A percentile compares a stretch with the other conserved stretches of the same genome.
Evolutionary conservation across 30 jellyfish, hydroid and myxozoan species (phyloP).

Genomic region (Cassiopea xamachana): DNA sequence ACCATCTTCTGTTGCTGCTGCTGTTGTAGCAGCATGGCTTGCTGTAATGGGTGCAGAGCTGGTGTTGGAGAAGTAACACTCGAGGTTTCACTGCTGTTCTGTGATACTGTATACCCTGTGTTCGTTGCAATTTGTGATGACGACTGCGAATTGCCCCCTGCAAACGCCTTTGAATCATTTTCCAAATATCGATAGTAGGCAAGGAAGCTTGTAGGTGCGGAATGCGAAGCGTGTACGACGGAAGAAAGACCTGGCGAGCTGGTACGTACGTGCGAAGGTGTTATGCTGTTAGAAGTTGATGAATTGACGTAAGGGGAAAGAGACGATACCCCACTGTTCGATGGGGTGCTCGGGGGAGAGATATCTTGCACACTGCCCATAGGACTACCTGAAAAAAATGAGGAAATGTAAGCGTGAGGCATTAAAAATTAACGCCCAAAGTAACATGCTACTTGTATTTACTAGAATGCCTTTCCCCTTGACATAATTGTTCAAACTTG

Average conservation of each 20-base stretch:
- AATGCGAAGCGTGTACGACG: constrained; percentile 49
- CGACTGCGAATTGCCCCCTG: constrained; percentile 31
- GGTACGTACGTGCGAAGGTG: constrained; percentile 64
- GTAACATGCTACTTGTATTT: too few relatives aligned
- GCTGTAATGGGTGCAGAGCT: constrained; percentile 92
- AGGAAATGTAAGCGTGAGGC: too few relatives aligned
- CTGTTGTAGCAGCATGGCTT: constrained; percentile 92
- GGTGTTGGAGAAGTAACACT: constrained; percentile 69
- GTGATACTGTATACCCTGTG: constrained; percentile 22
- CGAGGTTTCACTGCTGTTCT: constrained; percentile 21
- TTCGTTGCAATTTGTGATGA: constrained; percentile 38
- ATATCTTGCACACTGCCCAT: constrained; percentile 91
- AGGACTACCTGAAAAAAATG: constrained; percentile 59
- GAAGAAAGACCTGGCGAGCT: constrained; percentile 75
- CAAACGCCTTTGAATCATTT: constrained; percentile 23
- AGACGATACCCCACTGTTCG: constrained; percentile 77
- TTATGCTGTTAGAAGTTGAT: constrained; percentile 52
- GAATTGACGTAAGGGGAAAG: constrained; percentile 80
- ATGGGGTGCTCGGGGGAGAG: constrained; percentile 98
- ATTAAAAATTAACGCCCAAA: too few relatives aligned
- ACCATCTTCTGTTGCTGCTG: constrained; percentile 77
- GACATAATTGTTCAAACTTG: too few relatives aligned
- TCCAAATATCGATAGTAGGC: constrained; percentile 32
- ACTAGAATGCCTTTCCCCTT: too few relatives aligned
- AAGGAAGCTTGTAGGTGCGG: constrained; percentile 21